Conservation (phyloP, 30 jellyfish, hydroid and myxozoan genomes). For the Aurelia sp. region DNA sequence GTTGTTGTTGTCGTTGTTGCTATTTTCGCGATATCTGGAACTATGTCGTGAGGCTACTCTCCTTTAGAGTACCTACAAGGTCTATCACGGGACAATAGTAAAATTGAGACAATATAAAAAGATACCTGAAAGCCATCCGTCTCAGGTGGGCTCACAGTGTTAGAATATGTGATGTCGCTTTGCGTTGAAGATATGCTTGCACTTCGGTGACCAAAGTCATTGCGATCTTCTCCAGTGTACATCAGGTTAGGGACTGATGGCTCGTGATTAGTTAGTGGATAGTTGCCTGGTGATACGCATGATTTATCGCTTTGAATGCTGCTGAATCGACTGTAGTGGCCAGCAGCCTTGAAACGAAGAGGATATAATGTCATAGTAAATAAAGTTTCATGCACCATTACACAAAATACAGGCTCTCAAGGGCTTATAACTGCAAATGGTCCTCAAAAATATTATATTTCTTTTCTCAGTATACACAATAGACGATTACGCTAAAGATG, state of each 20-base stretch:
- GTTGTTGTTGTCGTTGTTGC: no score
- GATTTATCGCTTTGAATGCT: conserved; percentile 32
- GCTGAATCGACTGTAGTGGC: conserved; percentile 42
- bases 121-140: background rate
- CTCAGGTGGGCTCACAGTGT: conserved; percentile 58
- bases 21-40: no score
- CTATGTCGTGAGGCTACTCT: no score
- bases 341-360: conserved; percentile 11
- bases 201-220: conserved; percentile 28
- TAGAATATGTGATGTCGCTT: conserved; percentile 37
- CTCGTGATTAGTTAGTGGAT: conserved; percentile 40
- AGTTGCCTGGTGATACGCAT: conserved; percentile 46
- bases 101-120: no score
- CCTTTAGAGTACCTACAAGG: no score
- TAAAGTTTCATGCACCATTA: no score
- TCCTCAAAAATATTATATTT: no score
- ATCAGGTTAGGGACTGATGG: conserved; percentile 59
- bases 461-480: no score
- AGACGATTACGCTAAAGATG: no score
- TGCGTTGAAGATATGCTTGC: conserved; percentile 40
- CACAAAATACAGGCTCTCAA: no score
- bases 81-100: no score
- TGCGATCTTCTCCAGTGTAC: conserved; percentile 23
- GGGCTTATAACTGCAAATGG: no score
- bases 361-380: background rate